phyloP scores from a whole-genome alignment of 2,888 invertebrate species.

The Lycophotia porphyrea region DNA sequence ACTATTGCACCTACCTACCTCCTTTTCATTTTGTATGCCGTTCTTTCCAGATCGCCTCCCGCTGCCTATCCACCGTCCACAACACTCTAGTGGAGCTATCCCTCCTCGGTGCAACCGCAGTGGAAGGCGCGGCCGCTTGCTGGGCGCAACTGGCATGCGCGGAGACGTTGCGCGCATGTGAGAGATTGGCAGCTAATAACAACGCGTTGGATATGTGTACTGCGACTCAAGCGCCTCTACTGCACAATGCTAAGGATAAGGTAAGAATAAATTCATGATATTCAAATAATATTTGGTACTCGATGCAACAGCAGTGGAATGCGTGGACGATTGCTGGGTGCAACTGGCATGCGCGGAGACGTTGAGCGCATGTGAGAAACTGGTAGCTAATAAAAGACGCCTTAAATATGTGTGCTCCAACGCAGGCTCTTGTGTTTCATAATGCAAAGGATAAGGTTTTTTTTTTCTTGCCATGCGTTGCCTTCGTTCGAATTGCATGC shows the following conservation, averaged over 20 bases:
- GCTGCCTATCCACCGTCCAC: slow-evolving; percentile 97
- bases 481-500: not conserved
- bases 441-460: slow-evolving; percentile 94
- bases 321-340: slow-evolving; percentile 97
- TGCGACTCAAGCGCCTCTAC: slow-evolving; percentile 95
- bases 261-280: slow-evolving; percentile 77
- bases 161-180: slow-evolving; percentile 96
- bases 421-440: slow-evolving; percentile 95
- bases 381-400: slow-evolving; percentile 91
- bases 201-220: slow-evolving; percentile 94
- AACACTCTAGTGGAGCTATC: slow-evolving; percentile 96
- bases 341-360: slow-evolving; percentile 97
- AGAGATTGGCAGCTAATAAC: slow-evolving; percentile 91
- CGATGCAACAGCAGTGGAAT: slow-evolving; percentile 94
- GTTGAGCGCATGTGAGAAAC: slow-evolving; percentile 94
- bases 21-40: not conserved
- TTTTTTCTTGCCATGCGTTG: not conserved
- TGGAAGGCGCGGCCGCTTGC: slow-evolving; percentile 96
- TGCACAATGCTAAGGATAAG: slow-evolving; percentile 93
- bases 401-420: slow-evolving; percentile 93
- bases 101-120: slow-evolving; percentile 94
- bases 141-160: slow-evolving; percentile 98
- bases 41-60: slow-evolving; percentile 93
- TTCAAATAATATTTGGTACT: slow-evolving; percentile 76
- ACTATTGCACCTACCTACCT: not conserved